Evolutionary conservation across 2,797 vertebrate genomes (phyloP).

Genomic region (Phataginus tetradactyla): DNA sequence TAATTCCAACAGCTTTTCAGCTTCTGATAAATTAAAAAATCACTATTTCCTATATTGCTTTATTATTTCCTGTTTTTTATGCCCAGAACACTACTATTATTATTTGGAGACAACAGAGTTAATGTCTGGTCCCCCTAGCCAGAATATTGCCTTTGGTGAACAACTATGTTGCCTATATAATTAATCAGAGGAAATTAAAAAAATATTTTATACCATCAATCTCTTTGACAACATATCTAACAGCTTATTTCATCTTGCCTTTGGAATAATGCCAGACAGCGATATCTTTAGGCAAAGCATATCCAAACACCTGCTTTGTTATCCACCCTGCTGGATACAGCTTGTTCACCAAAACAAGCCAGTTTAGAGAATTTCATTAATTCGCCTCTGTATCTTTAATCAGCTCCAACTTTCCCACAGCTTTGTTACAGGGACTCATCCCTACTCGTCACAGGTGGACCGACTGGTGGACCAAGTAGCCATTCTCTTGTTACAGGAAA

Average conservation of each 20-base stretch:
- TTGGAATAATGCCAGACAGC: conserved; percentile 79
- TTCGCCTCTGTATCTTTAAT: conserved; percentile 58
- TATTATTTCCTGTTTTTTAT: conserved; percentile 53
- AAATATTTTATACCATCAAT: conserved; percentile 81
- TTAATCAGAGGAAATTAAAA: conserved; percentile 83
- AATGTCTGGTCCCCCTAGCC: conserved; percentile 59
- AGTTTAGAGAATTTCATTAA: conserved; percentile 76
- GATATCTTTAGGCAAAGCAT: conserved; percentile 75
- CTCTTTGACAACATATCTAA: conserved; percentile 83
- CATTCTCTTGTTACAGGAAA: neutral
- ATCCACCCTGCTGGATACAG: conserved; percentile 69
- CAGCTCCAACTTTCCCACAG: neutral
- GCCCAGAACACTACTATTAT: neutral
- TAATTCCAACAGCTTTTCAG: neutral
- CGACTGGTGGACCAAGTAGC: neutral
- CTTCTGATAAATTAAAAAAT: conserved; percentile 30
- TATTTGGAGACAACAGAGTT: conserved; percentile 43
- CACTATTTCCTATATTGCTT: neutral
- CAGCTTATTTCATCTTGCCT: conserved; percentile 76
- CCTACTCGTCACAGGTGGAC: neutral
- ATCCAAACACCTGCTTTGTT: conserved; percentile 79
- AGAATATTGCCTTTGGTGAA: conserved; percentile 75
- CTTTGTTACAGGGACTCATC: neutral
- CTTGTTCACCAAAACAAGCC: conserved; percentile 64
- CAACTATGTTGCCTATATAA: conserved; percentile 74